Conservation (phyloP, 2,888 invertebrate species). For the Nomada ruficornis region DNA sequence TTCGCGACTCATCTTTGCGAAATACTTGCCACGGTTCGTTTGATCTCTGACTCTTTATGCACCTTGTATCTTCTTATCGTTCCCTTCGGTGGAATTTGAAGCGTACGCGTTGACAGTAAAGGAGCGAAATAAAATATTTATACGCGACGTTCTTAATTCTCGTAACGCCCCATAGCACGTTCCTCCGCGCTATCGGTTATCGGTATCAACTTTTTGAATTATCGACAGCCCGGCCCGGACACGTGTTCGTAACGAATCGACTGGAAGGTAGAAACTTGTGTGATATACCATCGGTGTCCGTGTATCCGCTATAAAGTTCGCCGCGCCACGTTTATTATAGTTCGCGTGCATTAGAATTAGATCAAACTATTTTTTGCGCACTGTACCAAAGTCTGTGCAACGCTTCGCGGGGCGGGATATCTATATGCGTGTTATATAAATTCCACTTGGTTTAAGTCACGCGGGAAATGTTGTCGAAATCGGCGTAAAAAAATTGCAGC, state of each 20-base stretch:
- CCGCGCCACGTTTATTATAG: constrained; percentile 1
- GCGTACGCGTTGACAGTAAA: no score
- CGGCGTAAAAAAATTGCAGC: background rate
- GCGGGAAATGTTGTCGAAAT: no score
- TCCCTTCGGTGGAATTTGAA: no score
- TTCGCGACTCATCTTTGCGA: background rate
- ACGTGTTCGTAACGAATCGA: constrained; percentile 35
- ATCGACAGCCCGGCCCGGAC: constrained; percentile 30
- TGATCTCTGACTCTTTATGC: no score
- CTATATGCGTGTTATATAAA: no score
- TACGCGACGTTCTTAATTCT: no score
- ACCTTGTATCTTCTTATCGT: no score
- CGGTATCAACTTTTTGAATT: constrained; percentile 48
- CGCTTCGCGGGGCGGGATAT: no score
- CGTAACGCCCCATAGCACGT: constrained; percentile 26
- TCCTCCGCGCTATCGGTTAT: constrained; percentile 32
- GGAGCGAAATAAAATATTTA: no score
- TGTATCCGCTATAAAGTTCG: constrained; percentile 20
- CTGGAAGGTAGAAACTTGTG: constrained; percentile 40
- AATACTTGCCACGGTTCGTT: no score
- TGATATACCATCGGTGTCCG: background rate
- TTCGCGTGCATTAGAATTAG: background rate
- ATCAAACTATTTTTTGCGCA: constrained; percentile 7
- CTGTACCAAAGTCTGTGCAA: no score
- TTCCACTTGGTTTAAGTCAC: no score